A percentile compares a stretch with the other conserved stretches of the same genome.
Conservation (phyloP, 2,113 vertebrate genomes). For the Caranx melampygus region DNA sequence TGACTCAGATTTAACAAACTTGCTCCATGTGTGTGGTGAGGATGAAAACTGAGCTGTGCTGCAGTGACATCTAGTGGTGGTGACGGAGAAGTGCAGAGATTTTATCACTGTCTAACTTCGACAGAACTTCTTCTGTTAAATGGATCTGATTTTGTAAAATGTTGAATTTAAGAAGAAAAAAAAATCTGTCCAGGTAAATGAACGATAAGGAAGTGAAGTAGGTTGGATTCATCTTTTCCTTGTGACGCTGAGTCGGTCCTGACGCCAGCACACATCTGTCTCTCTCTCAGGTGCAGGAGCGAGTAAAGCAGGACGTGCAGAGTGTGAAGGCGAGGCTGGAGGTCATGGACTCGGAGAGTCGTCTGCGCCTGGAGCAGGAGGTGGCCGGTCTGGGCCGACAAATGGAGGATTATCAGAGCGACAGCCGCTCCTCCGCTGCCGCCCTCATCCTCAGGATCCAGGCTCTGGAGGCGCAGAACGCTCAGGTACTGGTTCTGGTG, state of each 20-base stretch:
- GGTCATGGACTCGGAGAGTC: neutral
- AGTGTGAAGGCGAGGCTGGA: conserved; percentile 51
- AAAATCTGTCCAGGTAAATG: neutral
- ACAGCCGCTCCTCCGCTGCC: conserved; percentile 21
- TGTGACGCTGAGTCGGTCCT: neutral
- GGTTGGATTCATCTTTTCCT: neutral
- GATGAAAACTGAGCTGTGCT: neutral
- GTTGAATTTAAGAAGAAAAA: neutral
- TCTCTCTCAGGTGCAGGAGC: conserved; percentile 58
- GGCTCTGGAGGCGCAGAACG: conserved; percentile 63
- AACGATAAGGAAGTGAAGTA: neutral
- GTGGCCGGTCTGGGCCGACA: conserved; percentile 34
- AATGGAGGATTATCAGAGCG: conserved; percentile 48
- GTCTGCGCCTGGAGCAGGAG: conserved; percentile 52
- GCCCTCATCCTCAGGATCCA: conserved; percentile 60
- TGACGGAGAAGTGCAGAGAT: conserved; percentile 12
- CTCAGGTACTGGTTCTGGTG: conserved; percentile 53
- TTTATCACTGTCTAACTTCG: neutral
- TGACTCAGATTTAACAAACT: neutral
- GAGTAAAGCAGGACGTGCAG: conserved; percentile 55
- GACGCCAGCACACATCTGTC: neutral
- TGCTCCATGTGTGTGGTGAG: neutral
- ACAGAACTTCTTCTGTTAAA: neutral
- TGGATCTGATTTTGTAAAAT: neutral
- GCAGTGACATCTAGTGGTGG: conserved; percentile 28